Percentiles rank a stretch among this genome's conserved stretches.
Conservation (phyloP, 2,113 vertebrate genomes). For the Oncorhynchus clarkii region DNA sequence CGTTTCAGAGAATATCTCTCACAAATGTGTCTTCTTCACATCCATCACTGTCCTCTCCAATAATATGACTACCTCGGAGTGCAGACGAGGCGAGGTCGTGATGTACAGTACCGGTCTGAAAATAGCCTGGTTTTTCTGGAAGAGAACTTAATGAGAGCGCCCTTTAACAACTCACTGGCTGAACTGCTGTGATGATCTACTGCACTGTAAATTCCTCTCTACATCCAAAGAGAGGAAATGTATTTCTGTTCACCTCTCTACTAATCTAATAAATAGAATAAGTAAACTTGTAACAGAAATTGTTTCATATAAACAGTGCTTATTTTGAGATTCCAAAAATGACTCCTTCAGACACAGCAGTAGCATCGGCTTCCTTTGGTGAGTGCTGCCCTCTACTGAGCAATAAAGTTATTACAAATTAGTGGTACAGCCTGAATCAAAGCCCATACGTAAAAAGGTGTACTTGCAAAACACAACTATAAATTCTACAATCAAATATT, state of each 20-base stretch:
- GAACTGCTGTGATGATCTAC: constrained; percentile 17
- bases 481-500: too few relatives aligned
- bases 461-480: not conserved
- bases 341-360: not conserved
- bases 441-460: not conserved
- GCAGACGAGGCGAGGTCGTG: constrained; percentile 2
- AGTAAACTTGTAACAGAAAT: not conserved
- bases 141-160: constrained; percentile 35
- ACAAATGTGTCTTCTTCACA: not conserved
- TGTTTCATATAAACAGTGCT: not conserved
- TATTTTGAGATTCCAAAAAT: not conserved
- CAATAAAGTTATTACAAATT: not conserved
- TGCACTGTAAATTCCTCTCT: constrained; percentile 8
- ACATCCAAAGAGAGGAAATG: not conserved
- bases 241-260: not conserved
- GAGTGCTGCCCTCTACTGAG: constrained; percentile 59
- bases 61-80: not conserved
- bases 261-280: not conserved
- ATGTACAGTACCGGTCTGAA: constrained; percentile 42
- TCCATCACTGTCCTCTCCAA: not conserved
- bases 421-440: not conserved
- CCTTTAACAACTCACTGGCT: constrained; percentile 28
- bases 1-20: not conserved
- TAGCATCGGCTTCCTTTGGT: constrained; percentile 22
- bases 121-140: constrained; percentile 24